Conservation (phyloP, 2,113 vertebrate species). For the Riparia riparia region DNA sequence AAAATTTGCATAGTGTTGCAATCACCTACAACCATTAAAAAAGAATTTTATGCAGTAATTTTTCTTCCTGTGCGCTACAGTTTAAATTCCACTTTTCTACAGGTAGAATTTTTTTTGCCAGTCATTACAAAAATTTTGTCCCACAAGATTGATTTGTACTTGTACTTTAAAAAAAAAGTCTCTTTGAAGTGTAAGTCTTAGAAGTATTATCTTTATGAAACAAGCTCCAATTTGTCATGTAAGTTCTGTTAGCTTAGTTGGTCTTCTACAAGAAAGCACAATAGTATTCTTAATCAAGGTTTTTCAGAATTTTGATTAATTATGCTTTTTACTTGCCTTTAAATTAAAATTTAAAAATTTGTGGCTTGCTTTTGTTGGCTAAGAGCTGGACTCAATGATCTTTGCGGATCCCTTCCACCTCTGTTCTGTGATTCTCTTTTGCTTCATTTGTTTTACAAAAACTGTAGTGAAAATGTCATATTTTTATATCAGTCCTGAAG, state of each 20-base stretch:
- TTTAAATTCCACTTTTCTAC: not conserved
- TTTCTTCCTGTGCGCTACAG: not conserved
- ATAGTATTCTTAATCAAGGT: not conserved
- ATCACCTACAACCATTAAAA: not conserved
- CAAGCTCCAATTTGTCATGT: not conserved
- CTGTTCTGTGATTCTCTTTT: not conserved
- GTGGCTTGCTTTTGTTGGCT: rapidly evolving
- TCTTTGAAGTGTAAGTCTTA: not conserved
- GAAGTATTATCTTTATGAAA: not conserved
- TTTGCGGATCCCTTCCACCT: not conserved
- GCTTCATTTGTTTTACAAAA: not conserved
- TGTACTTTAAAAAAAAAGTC: not conserved
- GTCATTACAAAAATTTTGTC: not conserved
- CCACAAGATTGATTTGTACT: not conserved
- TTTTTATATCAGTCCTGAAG: not conserved
- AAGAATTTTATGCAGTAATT: not conserved
- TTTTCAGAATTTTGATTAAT: not conserved
- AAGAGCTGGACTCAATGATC: not conserved
- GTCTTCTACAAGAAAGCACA: not conserved
- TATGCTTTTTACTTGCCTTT: not conserved
- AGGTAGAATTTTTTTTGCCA: not conserved
- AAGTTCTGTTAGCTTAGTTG: not conserved
- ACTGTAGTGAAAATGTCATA: not conserved
- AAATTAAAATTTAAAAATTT: not conserved
- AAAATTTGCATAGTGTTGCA: not conserved